Evolutionary conservation across 2,888 invertebrate species (phyloP).

Genomic region (Protophormia terraenovae): DNA sequence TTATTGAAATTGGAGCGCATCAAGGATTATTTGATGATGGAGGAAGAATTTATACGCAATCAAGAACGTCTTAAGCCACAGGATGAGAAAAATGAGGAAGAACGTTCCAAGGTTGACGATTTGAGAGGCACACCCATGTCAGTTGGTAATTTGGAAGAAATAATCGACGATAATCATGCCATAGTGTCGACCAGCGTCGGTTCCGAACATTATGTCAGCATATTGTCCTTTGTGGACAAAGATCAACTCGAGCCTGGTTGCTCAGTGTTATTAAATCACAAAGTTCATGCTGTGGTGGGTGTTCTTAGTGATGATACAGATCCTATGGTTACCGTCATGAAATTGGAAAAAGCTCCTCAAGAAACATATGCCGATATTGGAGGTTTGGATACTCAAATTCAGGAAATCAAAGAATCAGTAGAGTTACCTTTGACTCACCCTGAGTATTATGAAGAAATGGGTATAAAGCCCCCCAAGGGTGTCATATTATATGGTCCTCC

Average conservation of each 20-base stretch:
- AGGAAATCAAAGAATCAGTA: constrained; percentile 98
- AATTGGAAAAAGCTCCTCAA: constrained; percentile 99
- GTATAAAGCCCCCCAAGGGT: constrained; percentile 99
- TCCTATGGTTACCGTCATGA: constrained; percentile 99
- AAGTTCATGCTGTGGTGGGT: constrained; percentile 99
- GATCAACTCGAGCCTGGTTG: constrained; percentile 99
- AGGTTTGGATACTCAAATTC: constrained; percentile 98
- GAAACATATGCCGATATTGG: constrained; percentile 99
- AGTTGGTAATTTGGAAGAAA: constrained; percentile 99
- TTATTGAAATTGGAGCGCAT: constrained; percentile 97
- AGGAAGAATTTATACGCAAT: constrained; percentile 99
- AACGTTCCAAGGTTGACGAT: constrained; percentile 98
- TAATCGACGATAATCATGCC: constrained; percentile 99
- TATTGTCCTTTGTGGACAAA: constrained; percentile 99
- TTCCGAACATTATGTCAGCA: constrained; percentile 99
- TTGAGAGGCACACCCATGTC: constrained; percentile 99
- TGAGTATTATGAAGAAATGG: constrained; percentile 99
- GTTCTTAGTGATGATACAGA: constrained; percentile 99
- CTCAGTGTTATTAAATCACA: constrained; percentile 98
- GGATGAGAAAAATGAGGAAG: constrained; percentile 99
- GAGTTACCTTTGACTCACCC: constrained; percentile 99
- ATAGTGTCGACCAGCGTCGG: constrained; percentile 99
- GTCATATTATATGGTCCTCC: constrained; percentile 99
- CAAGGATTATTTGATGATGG: constrained; percentile 99
- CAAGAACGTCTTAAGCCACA: constrained; percentile 99